These are phyloP conservation scores for Trachymyrmex septentrionalis DNA, from an alignment of 1,140 invertebrate genomes.

Conservation along the genomic window DNA sequence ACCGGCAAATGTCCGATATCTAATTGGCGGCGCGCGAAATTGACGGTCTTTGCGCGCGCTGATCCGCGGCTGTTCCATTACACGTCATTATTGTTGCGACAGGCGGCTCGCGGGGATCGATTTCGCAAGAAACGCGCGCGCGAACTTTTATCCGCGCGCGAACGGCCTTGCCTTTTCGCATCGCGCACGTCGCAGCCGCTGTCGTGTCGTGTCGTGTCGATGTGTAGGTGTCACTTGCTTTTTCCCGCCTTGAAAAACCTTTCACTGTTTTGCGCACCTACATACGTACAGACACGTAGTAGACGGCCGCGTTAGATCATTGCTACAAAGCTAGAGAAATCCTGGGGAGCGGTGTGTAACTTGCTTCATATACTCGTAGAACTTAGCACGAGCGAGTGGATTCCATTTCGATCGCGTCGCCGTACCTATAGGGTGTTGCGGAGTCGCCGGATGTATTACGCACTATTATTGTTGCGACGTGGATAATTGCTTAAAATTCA, in stretches of 20 bases:
- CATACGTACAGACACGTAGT: constrained; percentile 65
- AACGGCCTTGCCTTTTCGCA: constrained; percentile 82
- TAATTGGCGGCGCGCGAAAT: constrained; percentile 59
- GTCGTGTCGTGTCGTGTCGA: not conserved
- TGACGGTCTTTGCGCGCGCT: constrained; percentile 35
- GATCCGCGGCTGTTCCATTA: constrained; percentile 65
- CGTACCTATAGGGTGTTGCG: constrained; percentile 5
- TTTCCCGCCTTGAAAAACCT: constrained; percentile 79
- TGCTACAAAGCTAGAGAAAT: constrained; percentile 67
- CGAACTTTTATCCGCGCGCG: constrained; percentile 77
- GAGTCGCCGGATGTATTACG: constrained; percentile 26
- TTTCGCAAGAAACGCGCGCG: constrained; percentile 76
- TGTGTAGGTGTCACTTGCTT: constrained; percentile 80
- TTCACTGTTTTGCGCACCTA: constrained; percentile 79
- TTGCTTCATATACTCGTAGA: constrained; percentile 45
- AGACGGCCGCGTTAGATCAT: constrained; percentile 69
- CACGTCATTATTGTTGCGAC: constrained; percentile 77
- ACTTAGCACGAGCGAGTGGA: constrained; percentile 19
- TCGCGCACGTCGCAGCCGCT: constrained; percentile 38
- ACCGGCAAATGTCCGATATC: constrained; percentile 34
- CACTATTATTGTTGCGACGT: constrained; percentile 7
- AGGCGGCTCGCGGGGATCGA: constrained; percentile 45
- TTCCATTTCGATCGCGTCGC: constrained; percentile 43
- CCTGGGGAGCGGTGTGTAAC: constrained; percentile 56
- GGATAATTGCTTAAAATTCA: constrained; percentile 16